These are phyloP conservation scores for Bombylius discolor DNA, from an alignment of 2,888 invertebrate species.

Conservation along the genomic window DNA sequence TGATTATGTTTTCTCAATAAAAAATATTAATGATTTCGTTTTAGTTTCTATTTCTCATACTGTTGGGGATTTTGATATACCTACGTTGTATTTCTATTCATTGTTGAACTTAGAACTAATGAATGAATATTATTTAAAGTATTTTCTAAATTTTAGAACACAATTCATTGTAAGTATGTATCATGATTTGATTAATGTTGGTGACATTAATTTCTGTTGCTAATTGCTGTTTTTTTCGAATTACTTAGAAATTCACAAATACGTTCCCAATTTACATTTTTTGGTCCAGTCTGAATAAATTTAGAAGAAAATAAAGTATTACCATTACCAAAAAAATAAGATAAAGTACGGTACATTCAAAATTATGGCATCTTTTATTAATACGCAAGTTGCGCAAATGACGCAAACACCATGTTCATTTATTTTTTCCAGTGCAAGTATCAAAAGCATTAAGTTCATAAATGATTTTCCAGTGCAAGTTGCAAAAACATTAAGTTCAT, in stretches of 20 bases:
- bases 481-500: too few species aligned
- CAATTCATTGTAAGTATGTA: slow-evolving; percentile 34
- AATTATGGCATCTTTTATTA: too few species aligned
- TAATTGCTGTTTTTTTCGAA: slow-evolving; percentile 17
- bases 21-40: slow-evolving; percentile 28
- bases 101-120: slow-evolving; percentile 26
- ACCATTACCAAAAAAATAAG: too few species aligned
- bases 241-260: slow-evolving; percentile 11
- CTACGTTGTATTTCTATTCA: slow-evolving; percentile 27
- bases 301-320: not conserved
- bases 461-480: too few species aligned
- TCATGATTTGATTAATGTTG: slow-evolving; percentile 31
- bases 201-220: slow-evolving; percentile 27
- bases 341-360: too few species aligned
- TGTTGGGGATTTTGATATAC: slow-evolving; percentile 23
- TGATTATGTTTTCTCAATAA: too few species aligned
- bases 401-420: too few species aligned
- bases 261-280: slow-evolving; percentile 61
- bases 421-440: too few species aligned
- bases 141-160: slow-evolving; percentile 39
- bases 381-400: too few species aligned
- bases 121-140: slow-evolving; percentile 38
- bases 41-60: too few species aligned
- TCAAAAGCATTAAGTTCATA: too few species aligned
- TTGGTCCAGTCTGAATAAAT: slow-evolving; percentile 47